These are phyloP conservation scores for Trileptium ribeirensis DNA, from an alignment of 2,888 invertebrate genomes.

Conservation along the genomic window DNA sequence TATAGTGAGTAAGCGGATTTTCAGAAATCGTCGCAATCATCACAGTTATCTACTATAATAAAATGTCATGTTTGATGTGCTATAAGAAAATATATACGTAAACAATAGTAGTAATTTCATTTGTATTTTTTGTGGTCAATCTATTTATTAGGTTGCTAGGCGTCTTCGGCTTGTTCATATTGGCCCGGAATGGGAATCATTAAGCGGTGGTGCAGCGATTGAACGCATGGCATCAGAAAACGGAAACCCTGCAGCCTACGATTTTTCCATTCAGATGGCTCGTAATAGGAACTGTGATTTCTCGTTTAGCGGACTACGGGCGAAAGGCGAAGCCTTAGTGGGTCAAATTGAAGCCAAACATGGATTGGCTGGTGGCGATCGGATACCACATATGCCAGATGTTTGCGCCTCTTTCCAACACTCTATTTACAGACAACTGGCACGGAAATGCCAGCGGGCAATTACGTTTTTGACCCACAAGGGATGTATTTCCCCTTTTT, in stretches of 20 bases:
- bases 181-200: conserved; percentile 63
- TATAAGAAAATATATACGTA: no score
- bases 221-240: conserved; percentile 68
- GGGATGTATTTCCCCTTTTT: neutral
- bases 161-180: conserved; percentile 69
- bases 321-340: neutral
- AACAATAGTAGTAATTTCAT: no score
- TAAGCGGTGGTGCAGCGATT: conserved; percentile 76
- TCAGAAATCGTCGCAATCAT: no score
- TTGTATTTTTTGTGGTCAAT: neutral
- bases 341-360: conserved; percentile 36
- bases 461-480: conserved; percentile 61
- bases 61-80: no score
- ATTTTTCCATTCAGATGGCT: conserved; percentile 63
- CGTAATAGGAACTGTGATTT: conserved; percentile 34
- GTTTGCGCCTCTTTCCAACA: conserved; percentile 78
- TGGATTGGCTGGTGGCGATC: neutral
- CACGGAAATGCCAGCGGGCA: conserved; percentile 72
- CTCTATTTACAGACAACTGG: conserved; percentile 68
- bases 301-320: neutral
- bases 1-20: no score
- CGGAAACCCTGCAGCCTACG: conserved; percentile 62
- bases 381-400: conserved; percentile 59
- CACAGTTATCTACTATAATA: no score
- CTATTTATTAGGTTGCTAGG: conserved; percentile 63